A percentile compares a stretch with the other conserved stretches of the same genome.
Conservation (phyloP, 2,888 invertebrate genomes). For the Xestobium rufovillosum region DNA sequence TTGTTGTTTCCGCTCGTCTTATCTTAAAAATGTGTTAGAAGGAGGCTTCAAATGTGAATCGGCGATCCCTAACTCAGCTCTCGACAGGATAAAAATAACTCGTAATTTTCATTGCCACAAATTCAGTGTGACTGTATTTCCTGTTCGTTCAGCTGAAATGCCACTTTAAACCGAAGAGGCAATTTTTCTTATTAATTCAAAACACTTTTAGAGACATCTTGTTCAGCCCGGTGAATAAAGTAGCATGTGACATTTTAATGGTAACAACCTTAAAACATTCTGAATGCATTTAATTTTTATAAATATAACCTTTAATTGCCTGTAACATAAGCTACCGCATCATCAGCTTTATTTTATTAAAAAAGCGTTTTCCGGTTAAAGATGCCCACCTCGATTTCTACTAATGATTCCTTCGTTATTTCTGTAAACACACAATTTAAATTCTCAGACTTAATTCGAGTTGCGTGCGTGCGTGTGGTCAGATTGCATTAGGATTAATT, state of each 20-base stretch:
- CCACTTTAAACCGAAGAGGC: constrained; percentile 31
- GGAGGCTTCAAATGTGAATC: neutral
- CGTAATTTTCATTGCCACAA: constrained; percentile 32
- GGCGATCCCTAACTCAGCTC: neutral
- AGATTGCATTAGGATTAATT: no score
- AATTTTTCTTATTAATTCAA: constrained; percentile 39
- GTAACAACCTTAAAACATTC: neutral
- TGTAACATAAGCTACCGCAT: no score
- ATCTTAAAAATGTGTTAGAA: constrained; percentile 1
- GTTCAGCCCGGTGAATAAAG: constrained; percentile 11
- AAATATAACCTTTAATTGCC: no score
- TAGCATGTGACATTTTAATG: constrained; percentile 12
- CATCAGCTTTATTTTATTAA: no score
- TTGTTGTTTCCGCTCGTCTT: no score
- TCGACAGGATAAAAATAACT: constrained; percentile 11
- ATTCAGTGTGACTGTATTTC: constrained; percentile 36
- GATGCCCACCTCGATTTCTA: no score
- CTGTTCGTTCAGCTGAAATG: constrained; percentile 25
- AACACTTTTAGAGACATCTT: constrained; percentile 29
- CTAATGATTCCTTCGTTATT: no score
- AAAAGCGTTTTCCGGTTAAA: no score
- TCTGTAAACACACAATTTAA: no score
- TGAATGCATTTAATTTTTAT: neutral
- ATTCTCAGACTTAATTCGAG: no score
- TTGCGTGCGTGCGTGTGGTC: no score